These are phyloP conservation scores for Keiferia lycopersicella DNA, from an alignment of 2,888 invertebrate genomes.

Conservation along the genomic window DNA sequence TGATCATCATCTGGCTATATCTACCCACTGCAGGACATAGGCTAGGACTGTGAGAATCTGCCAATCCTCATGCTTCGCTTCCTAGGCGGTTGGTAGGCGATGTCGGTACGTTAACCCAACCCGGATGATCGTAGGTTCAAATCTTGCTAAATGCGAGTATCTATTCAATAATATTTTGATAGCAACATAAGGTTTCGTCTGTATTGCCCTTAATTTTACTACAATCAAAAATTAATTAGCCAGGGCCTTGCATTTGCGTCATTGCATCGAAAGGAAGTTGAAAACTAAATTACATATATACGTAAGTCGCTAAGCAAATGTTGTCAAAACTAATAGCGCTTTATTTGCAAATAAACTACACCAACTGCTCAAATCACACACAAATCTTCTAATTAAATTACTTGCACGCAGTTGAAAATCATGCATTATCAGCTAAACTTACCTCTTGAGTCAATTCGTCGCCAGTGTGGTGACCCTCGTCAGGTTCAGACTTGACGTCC, in stretches of 20 bases:
- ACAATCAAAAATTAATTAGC: not conserved
- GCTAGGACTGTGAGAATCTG: no score
- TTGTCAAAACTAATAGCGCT: not conserved
- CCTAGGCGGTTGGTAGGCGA: no score
- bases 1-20: no score
- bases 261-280: not conserved
- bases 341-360: not conserved
- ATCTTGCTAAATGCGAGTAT: no score
- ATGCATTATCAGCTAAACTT: conserved; percentile 48
- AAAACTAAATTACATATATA: no score
- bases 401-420: not conserved
- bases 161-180: no score
- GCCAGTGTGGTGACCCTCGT: conserved; percentile 72
- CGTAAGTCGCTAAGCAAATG: not conserved
- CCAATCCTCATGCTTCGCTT: no score
- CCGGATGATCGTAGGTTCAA: no score
- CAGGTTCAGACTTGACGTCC: conserved; percentile 69
- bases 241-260: not conserved
- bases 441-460: conserved; percentile 79
- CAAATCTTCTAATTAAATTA: not conserved
- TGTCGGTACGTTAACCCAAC: no score
- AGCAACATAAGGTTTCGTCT: no score
- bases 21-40: no score
- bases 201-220: not conserved
- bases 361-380: not conserved